phyloP scores from a whole-genome alignment of 1,140 invertebrate species.

The Trachelipus rathkii region DNA sequence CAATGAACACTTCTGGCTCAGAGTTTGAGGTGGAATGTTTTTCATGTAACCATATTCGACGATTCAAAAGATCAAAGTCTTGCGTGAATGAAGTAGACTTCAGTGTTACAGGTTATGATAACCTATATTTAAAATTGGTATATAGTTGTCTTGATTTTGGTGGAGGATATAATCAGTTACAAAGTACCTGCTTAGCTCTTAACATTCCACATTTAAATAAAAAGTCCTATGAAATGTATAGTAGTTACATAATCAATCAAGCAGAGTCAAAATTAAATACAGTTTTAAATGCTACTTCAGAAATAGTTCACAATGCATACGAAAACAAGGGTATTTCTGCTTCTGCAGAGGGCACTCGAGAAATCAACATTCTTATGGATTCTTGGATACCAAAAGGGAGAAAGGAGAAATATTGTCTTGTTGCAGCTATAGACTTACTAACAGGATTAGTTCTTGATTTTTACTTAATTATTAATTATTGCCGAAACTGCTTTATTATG shows the following conservation, averaged over 20 bases:
- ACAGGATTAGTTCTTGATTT: background rate
- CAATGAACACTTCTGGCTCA: background rate
- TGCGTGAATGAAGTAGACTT: background rate
- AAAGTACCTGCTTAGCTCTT: background rate
- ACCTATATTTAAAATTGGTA: background rate
- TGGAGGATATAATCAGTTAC: background rate
- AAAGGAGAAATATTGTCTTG: background rate
- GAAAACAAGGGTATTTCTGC: background rate
- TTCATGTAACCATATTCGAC: background rate
- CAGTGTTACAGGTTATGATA: background rate
- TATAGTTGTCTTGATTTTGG: constrained; percentile 7
- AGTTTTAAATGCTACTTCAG: background rate
- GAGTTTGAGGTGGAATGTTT: background rate
- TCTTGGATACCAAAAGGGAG: background rate
- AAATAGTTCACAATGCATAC: background rate
- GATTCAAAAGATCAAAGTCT: background rate
- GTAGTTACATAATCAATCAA: background rate
- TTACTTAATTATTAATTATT: background rate
- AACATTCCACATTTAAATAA: background rate
- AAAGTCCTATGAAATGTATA: background rate
- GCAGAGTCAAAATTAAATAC: background rate
- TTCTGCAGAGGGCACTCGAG: background rate
- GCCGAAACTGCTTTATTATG: background rate
- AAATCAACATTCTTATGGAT: background rate
- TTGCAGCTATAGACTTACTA: background rate